A percentile compares a stretch with the other conserved stretches of the same genome.
phyloP scores from a whole-genome alignment of 2,113 vertebrate genomes.

The Speoplatyrhinus poulsoni region DNA sequence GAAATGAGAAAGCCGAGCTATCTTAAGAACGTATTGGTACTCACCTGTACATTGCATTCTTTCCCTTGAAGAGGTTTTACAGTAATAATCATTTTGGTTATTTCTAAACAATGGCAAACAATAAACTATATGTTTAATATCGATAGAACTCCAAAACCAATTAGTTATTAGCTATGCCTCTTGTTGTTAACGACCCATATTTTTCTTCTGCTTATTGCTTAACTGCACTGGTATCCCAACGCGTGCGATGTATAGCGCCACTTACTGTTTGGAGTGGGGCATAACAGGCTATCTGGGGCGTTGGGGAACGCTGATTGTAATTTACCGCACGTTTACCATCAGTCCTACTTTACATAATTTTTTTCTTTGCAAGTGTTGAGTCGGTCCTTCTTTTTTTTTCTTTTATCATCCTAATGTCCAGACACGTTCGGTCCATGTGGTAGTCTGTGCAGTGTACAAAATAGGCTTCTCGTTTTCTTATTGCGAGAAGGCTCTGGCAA shows the following conservation, averaged over 20 bases:
- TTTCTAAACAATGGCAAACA: conserved; percentile 3
- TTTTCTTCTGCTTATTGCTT: conserved; percentile 25
- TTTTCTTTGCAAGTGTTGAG: too few relatives aligned
- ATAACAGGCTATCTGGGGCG: neutral
- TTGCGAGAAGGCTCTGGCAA: too few relatives aligned
- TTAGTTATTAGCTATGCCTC: conserved; percentile 28
- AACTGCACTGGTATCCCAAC: neutral
- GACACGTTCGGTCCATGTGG: too few relatives aligned
- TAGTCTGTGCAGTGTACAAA: too few relatives aligned
- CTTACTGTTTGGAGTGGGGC: conserved; percentile 6
- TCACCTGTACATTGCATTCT: conserved; percentile 79
- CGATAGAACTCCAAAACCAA: neutral
- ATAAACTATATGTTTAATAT: neutral
- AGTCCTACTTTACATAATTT: too few relatives aligned
- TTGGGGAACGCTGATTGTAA: too few relatives aligned
- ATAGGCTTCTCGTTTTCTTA: too few relatives aligned
- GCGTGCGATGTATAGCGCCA: conserved; percentile 6
- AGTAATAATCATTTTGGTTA: conserved; percentile 76
- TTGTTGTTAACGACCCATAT: conserved; percentile 41
- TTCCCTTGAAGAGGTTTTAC: conserved; percentile 81
- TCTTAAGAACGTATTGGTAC: neutral
- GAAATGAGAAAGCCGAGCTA: conserved; percentile 10
- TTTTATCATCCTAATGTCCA: too few relatives aligned
- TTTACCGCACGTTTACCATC: too few relatives aligned
- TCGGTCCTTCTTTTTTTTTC: too few relatives aligned